Evolutionary conservation across 2,113 vertebrate genomes (phyloP).

Genomic region (Pelmatolapia mariae): DNA sequence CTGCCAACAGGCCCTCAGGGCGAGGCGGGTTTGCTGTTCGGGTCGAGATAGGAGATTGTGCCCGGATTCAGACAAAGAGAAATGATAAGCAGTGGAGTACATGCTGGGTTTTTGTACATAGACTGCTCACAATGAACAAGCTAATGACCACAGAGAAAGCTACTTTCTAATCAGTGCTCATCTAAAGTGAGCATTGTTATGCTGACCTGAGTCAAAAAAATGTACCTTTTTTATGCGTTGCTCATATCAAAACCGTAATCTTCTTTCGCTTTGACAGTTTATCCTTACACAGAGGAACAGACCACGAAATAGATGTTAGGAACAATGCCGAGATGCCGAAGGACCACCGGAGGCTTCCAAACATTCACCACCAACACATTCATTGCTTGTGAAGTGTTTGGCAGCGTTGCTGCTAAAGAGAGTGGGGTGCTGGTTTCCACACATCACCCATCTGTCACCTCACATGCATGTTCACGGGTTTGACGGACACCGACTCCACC

Average conservation of each 20-base stretch:
- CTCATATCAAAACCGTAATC: constrained; percentile 1
- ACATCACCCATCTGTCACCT: constrained; percentile 47
- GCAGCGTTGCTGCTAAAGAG: not conserved
- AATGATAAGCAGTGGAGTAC: not conserved
- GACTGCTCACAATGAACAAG: not conserved
- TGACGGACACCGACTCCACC: constrained; percentile 61
- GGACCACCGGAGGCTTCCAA: constrained; percentile 23
- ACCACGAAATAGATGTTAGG: constrained; percentile 59
- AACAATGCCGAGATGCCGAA: constrained; percentile 21
- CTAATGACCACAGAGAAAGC: constrained; percentile 28
- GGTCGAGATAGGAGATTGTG: not conserved
- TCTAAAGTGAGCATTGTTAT: not conserved
- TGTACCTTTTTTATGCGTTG: not conserved
- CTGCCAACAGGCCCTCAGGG: constrained; percentile 19
- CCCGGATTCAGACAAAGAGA: not conserved
- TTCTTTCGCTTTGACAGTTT: not conserved
- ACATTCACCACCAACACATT: constrained; percentile 33
- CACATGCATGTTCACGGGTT: constrained; percentile 27
- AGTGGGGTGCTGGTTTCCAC: constrained; percentile 5
- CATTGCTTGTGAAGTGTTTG: constrained; percentile 37
- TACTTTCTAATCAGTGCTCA: constrained; percentile 37
- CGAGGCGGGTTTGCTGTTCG: not conserved
- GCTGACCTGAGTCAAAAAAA: constrained; percentile 6
- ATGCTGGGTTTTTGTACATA: not conserved
- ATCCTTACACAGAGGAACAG: constrained; percentile 41